Evolutionary conservation across 1,140 invertebrate species (phyloP).

Genomic region (Rhagoletis pomonella): DNA sequence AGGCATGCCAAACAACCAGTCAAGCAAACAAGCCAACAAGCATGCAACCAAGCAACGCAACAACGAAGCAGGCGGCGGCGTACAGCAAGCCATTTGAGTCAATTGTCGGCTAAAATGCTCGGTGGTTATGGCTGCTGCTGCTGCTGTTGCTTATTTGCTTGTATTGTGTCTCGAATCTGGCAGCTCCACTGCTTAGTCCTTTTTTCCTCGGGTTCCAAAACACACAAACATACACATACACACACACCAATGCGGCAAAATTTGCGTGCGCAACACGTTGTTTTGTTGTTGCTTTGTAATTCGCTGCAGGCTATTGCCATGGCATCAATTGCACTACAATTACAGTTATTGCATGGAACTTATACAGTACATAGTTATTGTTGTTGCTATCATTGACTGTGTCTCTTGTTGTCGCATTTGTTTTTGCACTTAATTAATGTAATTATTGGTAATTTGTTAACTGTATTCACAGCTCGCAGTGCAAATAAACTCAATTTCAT

Average conservation of each 20-base stretch:
- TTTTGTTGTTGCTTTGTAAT: not conserved
- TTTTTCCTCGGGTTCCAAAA: not conserved
- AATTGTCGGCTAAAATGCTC: not conserved
- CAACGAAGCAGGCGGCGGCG: not conserved
- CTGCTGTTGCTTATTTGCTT: conserved; percentile 10
- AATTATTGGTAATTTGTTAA: conserved; percentile 51
- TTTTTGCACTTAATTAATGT: conserved; percentile 49
- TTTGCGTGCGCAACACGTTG: not conserved
- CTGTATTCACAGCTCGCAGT: conserved; percentile 28
- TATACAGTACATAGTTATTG: not conserved
- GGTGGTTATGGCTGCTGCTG: not conserved
- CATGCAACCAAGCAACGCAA: not conserved
- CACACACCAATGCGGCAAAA: not conserved
- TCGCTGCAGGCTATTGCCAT: not conserved
- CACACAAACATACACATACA: not conserved
- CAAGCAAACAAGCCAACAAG: conserved; percentile 14
- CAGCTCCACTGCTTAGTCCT: not conserved
- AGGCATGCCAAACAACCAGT: not conserved
- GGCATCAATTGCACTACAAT: conserved; percentile 36
- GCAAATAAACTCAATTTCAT: conserved; percentile 38
- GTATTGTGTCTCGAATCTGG: not conserved
- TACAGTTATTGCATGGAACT: conserved; percentile 8
- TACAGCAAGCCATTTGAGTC: not conserved
- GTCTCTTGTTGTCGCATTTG: conserved; percentile 35
- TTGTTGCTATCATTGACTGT: not conserved